Base-by-base conservation (phyloP, 2,113 vertebrate species). In the Lates calcarifer region DNA sequence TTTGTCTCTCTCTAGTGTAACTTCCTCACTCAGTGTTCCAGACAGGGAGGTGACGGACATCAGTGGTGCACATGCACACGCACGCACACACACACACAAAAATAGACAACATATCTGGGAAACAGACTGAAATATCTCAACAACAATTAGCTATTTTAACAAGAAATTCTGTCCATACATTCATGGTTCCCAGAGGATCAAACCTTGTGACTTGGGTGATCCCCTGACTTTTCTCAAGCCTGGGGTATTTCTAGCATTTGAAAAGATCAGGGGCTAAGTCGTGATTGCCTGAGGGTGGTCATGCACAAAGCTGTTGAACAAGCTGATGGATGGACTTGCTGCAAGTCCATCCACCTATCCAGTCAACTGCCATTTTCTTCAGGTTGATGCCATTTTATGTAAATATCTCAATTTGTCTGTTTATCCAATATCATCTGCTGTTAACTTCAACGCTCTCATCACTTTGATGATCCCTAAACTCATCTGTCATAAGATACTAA, bases 1-100 rank as follows among this genome's bases (percentile, higher is more conserved):
- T 81, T 33, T 51, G 11, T 53, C 15, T 64, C 24, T 62, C 62
- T 15, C 14, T 6, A 39, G 41, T 28, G 83, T 80, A 79, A 33
- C 41, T 28, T 70, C 35, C 31, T 45, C 26, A 29, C 7, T 60
- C 22, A 24, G 39, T 6, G 1, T 37, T 28, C 1, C 41, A 62
- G 53, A 37, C 56, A 11, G 22, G 12, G 29, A 29, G 29, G 18
- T 55, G 58, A 64, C 10, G 0, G 6, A 51, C 37, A 65, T 31
- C 45, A 66, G 28, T 1, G 3, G 24, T 13, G n/a, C 11, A 45
- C 9, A 37, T 1, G 10, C 6, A 37, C 6, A 37, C 41, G n/a
- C n/a, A n/a, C n/a, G n/a, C 18, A 29, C 11, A 45, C 9, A 37
- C 5, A 37, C 6, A 37, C 6, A 37, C 41, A 53, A 58, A 51